Evolutionary conservation across 2,888 invertebrate genomes (phyloP).

Genomic region (Barypeithes pellucidus): DNA sequence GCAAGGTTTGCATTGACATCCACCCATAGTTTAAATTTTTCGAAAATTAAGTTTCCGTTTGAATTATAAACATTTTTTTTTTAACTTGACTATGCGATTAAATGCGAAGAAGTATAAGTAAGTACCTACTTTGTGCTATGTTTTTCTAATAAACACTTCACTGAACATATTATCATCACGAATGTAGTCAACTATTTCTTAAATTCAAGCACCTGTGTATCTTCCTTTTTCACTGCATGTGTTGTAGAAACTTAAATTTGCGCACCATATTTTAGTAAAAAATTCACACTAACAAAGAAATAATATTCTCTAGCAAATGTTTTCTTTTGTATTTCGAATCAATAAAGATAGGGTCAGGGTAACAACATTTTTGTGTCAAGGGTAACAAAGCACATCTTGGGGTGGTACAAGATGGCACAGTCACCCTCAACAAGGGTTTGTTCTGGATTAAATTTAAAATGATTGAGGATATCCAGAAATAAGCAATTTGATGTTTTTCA

Average conservation of each 20-base stretch:
- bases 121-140: too few species aligned
- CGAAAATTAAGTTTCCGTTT: neutral
- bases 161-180: too few species aligned
- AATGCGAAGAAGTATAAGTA: too few species aligned
- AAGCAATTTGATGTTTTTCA: neutral
- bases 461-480: neutral
- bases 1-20: slow-evolving; percentile 71
- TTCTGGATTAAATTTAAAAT: slow-evolving; percentile 3
- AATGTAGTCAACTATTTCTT: too few species aligned
- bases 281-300: neutral
- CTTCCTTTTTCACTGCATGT: neutral
- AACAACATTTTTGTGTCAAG: slow-evolving; percentile 51
- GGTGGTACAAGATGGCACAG: slow-evolving; percentile 46
- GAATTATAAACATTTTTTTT: too few species aligned
- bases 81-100: too few species aligned
- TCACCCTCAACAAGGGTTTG: neutral
- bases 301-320: neutral
- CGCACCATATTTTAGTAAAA: neutral
- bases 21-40: slow-evolving; percentile 65
- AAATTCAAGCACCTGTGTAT: too few species aligned
- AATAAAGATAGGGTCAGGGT: slow-evolving; percentile 54
- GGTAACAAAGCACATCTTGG: slow-evolving; percentile 34
- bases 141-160: too few species aligned
- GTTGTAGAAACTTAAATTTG: neutral
- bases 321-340: slow-evolving; percentile 33